phyloP scores from a whole-genome alignment of 2,797 vertebrate genomes.

The Glyptemys insculpta region DNA sequence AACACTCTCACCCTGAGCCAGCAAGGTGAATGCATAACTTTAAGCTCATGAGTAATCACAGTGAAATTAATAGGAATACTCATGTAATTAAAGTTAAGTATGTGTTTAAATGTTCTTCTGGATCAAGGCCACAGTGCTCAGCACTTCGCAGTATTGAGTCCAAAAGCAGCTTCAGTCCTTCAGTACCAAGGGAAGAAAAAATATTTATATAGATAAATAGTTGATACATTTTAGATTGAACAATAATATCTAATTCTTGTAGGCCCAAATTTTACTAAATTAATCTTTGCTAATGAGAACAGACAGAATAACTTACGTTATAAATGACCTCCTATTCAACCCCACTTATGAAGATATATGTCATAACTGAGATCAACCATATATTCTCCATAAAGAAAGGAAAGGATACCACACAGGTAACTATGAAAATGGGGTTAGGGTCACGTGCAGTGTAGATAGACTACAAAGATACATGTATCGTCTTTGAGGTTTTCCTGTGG shows the following conservation, averaged over 20 bases:
- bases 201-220: background rate
- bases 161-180: background rate
- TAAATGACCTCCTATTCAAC: background rate
- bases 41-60: background rate
- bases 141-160: background rate
- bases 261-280: background rate
- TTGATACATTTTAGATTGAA: background rate
- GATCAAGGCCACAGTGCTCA: background rate
- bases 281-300: background rate
- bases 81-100: background rate
- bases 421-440: background rate
- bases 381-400: background rate
- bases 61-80: background rate
- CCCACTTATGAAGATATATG: rapidly evolving
- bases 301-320: background rate
- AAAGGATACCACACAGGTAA: background rate
- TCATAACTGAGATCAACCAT: background rate
- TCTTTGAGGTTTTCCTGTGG: background rate
- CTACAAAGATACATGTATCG: background rate
- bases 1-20: background rate
- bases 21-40: background rate
- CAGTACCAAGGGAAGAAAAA: background rate
- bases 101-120: background rate
- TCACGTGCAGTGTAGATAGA: rapidly evolving
- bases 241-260: background rate